Percentiles rank a stretch among this genome's conserved stretches.
Conservation (phyloP, 1,140 invertebrate genomes). For the Drosophila kepulauana region DNA sequence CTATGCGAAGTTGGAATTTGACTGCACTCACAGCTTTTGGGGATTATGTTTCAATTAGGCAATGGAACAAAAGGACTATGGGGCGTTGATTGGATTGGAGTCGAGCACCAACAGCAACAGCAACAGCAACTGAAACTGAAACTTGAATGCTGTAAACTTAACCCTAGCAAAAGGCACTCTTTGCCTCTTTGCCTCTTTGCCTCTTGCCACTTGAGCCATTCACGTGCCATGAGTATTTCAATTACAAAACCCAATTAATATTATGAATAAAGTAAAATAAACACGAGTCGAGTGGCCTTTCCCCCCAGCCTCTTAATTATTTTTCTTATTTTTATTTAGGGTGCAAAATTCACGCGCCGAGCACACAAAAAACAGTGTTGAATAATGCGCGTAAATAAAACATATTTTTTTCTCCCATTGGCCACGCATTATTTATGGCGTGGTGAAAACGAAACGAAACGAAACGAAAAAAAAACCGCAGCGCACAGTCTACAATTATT, state of each 20-base stretch:
- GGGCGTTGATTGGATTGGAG: conserved; percentile 39
- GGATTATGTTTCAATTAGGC: conserved; percentile 72
- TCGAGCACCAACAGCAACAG: not conserved
- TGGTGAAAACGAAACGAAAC: too few species aligned
- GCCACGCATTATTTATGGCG: not conserved
- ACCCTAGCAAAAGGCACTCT: not conserved
- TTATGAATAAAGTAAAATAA: not conserved
- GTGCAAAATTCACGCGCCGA: not conserved
- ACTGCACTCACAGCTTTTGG: conserved; percentile 42
- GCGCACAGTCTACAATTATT: not conserved
- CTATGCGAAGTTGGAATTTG: conserved; percentile 47
- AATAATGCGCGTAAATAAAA: not conserved
- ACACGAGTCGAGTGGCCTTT: not conserved
- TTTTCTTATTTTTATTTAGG: not conserved
- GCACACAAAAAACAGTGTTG: not conserved
- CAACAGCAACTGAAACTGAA: not conserved
- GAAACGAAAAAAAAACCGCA: not conserved
- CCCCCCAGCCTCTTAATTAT: not conserved
- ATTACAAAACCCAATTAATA: conserved; percentile 17
- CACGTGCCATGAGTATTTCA: conserved; percentile 1
- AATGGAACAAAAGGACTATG: conserved; percentile 37
- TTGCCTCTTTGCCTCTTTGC: not conserved
- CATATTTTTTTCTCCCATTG: not conserved
- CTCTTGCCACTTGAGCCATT: not conserved
- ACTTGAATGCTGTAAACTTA: not conserved